Evolutionary conservation across 53 echinoderm and acorn worm species (phyloP).

Genomic region (Hippasteria phrygiana): DNA sequence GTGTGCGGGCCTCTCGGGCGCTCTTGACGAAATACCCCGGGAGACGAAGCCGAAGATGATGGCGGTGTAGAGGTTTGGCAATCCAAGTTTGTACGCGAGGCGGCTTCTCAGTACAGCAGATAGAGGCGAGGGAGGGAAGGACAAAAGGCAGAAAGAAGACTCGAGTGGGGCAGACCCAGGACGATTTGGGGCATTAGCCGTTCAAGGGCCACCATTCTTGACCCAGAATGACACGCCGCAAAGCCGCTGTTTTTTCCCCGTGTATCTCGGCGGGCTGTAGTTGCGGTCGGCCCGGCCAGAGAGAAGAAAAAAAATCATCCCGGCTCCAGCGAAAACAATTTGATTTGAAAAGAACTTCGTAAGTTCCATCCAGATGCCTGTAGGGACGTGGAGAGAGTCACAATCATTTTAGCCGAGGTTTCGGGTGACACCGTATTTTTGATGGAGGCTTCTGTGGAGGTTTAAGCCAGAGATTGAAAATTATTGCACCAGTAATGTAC

Average conservation of each 20-base stretch:
- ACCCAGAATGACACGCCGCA: constrained; percentile 63
- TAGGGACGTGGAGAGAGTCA: constrained; percentile 58
- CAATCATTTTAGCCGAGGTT: constrained; percentile 40
- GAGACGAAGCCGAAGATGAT: background rate
- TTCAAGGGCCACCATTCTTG: constrained; percentile 54
- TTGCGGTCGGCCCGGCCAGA: background rate
- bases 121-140: background rate
- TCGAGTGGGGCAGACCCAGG: constrained; percentile 61
- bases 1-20: constrained; percentile 44
- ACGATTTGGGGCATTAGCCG: constrained; percentile 70
- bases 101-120: constrained; percentile 9
- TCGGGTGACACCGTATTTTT: constrained; percentile 47
- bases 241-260: background rate
- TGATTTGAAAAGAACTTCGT: constrained; percentile 54
- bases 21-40: constrained; percentile 50
- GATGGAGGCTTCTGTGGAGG: background rate
- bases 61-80: background rate
- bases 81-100: background rate
- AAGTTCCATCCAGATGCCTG: constrained; percentile 47
- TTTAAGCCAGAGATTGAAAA: background rate
- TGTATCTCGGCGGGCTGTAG: background rate
- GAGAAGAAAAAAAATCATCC: too few relatives aligned
- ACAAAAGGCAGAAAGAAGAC: constrained; percentile 52
- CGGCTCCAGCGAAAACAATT: constrained; percentile 60
- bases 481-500: background rate